Percentiles rank a stretch among this genome's conserved stretches.
Conservation (phyloP, 1,140 invertebrate genomes). For the Zaprionus vittiger region DNA sequence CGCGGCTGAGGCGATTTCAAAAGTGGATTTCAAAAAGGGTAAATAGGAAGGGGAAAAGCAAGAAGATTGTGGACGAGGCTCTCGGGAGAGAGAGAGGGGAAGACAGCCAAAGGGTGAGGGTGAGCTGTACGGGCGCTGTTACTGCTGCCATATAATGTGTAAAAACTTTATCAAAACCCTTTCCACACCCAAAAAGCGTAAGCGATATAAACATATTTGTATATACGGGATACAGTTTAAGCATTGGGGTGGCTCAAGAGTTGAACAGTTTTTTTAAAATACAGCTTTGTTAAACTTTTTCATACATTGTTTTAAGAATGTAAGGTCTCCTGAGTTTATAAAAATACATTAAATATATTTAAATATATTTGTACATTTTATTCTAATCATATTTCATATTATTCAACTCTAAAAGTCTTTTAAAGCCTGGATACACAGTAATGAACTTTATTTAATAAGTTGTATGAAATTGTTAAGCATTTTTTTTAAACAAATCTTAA, state of each 20-base stretch:
- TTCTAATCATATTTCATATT: too few relatives aligned
- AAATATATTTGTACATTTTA: too few relatives aligned
- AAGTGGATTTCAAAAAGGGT: slow-evolving; percentile 30
- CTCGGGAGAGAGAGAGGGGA: neutral
- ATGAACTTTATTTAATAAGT: too few relatives aligned
- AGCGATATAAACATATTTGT: slow-evolving; percentile 68
- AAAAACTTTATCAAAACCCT: slow-evolving; percentile 82
- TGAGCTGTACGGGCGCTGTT: slow-evolving; percentile 12
- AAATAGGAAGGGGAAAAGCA: neutral
- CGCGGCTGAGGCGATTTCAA: slow-evolving; percentile 58
- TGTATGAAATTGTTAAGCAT: neutral
- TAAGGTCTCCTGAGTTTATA: too few relatives aligned
- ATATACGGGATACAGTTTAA: slow-evolving; percentile 30
- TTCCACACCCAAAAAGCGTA: slow-evolving; percentile 66
- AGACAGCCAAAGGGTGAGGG: neutral
- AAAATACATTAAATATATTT: too few relatives aligned
- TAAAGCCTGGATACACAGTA: accelerated
- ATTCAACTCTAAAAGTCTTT: too few relatives aligned
- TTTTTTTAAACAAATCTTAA: neutral
- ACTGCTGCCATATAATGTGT: slow-evolving; percentile 73
- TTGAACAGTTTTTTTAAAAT: neutral
- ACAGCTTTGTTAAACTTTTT: neutral
- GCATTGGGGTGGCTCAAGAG: slow-evolving; percentile 44
- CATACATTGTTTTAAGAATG: neutral
- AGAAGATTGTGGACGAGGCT: neutral